A percentile compares a stretch with the other conserved stretches of the same genome.
These are phyloP conservation scores for Acanthosepion esculentum DNA, from an alignment of 2,888 invertebrate species.

Conservation along the genomic window DNA sequence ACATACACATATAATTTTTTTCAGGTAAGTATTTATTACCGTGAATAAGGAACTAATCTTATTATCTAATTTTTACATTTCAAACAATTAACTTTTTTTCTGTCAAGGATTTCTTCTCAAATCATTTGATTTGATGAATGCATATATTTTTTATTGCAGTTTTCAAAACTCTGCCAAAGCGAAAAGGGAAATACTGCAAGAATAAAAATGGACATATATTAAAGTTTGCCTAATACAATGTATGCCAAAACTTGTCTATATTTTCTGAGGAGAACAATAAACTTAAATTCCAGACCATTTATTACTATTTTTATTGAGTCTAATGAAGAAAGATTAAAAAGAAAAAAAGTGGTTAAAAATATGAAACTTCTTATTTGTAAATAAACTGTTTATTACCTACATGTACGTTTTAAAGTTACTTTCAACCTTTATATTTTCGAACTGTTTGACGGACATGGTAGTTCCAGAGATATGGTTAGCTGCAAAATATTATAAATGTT, in stretches of 20 bases:
- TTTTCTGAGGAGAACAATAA: background rate
- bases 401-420: no score
- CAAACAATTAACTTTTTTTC: background rate
- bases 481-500: no score
- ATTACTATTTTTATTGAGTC: no score
- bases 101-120: background rate
- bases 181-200: background rate
- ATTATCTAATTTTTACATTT: background rate
- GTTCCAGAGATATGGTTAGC: no score
- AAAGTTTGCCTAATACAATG: background rate
- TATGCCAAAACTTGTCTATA: background rate
- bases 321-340: no score
- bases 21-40: background rate
- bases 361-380: no score
- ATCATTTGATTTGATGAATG: background rate
- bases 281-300: no score
- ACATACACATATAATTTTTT: background rate
- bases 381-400: no score
- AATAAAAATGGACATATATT: background rate
- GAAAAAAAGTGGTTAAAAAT: no score
- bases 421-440: no score
- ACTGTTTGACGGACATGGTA: no score
- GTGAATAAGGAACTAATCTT: background rate
- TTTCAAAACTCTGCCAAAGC: background rate
- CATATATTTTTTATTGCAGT: background rate